phyloP scores from a whole-genome alignment of 2,113 vertebrate genomes.

The Cyanoliseus patagonus region DNA sequence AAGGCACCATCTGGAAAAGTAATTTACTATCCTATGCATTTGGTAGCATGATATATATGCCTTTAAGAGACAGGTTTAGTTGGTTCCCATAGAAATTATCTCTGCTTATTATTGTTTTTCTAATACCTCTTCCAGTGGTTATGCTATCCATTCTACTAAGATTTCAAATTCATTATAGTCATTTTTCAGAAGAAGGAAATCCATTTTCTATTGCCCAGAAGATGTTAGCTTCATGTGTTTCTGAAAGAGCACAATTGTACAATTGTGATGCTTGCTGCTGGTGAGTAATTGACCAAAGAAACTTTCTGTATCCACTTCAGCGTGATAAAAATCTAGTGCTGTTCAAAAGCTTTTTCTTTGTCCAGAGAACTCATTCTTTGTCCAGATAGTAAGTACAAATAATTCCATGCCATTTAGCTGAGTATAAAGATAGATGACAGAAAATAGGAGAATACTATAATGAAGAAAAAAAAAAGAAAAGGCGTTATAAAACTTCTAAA shows the following conservation, averaged over 20 bases:
- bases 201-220: conserved; percentile 43
- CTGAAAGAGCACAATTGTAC: not conserved
- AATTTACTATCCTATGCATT: not conserved
- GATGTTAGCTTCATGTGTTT: not conserved
- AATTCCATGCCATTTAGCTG: conserved; percentile 30
- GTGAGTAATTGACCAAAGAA: conserved; percentile 40
- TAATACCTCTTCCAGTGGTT: not conserved
- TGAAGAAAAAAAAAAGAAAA: not conserved
- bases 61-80: not conserved
- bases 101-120: conserved; percentile 39
- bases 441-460: not conserved
- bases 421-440: conserved; percentile 29
- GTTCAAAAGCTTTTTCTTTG: conserved; percentile 22
- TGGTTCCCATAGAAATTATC: not conserved
- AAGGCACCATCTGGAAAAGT: not conserved
- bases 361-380: conserved; percentile 35
- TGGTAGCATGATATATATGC: not conserved
- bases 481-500: not conserved
- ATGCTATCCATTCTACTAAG: conserved; percentile 9
- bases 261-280: not conserved
- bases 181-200: conserved; percentile 45
- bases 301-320: conserved; percentile 8
- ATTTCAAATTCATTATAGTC: conserved; percentile 43
- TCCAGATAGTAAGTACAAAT: conserved; percentile 25
- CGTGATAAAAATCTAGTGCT: conserved; percentile 11